A percentile compares a stretch with the other conserved stretches of the same genome.
These are phyloP conservation scores for Xestia xanthographa DNA, from an alignment of 2,888 invertebrate genomes.

Conservation along the genomic window DNA sequence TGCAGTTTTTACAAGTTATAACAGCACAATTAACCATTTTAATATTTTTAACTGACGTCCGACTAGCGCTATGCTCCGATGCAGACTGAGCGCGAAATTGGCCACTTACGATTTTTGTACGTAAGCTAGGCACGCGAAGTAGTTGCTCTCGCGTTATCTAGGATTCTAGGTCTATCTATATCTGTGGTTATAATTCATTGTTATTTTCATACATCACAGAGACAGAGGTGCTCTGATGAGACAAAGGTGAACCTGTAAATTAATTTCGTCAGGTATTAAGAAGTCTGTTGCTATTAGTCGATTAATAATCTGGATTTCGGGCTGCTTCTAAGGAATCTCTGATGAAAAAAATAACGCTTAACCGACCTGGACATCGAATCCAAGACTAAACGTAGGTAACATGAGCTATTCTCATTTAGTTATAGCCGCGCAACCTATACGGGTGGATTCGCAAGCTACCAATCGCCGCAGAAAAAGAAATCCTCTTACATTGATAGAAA, in stretches of 20 bases:
- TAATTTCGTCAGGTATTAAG: background rate
- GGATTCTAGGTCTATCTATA: no score
- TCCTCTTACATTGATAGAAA: conserved; percentile 78
- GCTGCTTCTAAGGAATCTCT: background rate
- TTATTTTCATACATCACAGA: background rate
- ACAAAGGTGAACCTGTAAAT: background rate
- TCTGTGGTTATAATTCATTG: background rate
- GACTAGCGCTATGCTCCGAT: no score
- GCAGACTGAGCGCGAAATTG: no score
- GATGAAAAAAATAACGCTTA: background rate
- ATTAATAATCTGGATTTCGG: background rate
- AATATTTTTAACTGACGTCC: no score
- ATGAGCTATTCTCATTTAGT: background rate
- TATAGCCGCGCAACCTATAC: background rate
- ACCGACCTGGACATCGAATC: background rate
- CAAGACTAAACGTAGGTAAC: background rate
- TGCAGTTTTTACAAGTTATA: no score
- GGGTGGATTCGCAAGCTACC: no score
- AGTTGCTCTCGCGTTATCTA: no score
- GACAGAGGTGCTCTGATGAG: background rate
- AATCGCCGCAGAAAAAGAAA: background rate
- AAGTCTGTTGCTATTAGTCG: background rate
- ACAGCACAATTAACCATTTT: no score
- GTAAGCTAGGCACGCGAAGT: no score
- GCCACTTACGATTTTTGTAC: no score